Conservation (phyloP, 2,113 vertebrate genomes). For the Gavia stellata region DNA sequence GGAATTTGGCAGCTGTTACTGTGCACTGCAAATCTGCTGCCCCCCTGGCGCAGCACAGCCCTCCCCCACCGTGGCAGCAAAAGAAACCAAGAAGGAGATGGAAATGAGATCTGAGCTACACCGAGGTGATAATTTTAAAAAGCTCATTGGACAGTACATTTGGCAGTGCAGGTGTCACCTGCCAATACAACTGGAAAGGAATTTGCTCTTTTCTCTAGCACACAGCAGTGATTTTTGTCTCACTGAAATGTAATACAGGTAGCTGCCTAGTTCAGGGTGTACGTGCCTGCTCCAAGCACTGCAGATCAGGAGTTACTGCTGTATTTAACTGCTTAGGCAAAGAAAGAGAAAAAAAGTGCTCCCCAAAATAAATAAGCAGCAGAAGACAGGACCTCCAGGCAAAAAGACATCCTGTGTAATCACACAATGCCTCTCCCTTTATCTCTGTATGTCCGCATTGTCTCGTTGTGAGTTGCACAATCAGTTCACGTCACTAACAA, state of each 20-base stretch:
- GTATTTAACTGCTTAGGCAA: not conserved
- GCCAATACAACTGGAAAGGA: not conserved
- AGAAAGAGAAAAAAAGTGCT: not conserved
- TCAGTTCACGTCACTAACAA: not conserved
- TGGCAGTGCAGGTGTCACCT: not conserved
- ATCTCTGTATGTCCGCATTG: not conserved
- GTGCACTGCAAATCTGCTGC: not conserved
- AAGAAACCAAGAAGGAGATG: not conserved
- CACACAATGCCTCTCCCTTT: not conserved
- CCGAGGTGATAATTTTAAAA: not conserved
- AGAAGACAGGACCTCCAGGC: not conserved
- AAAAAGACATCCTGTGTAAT: not conserved
- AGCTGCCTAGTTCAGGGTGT: not conserved
- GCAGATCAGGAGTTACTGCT: not conserved
- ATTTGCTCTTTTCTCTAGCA: not conserved
- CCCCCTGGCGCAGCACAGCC: fast-evolving
- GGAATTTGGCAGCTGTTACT: not conserved
- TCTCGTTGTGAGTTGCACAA: not conserved
- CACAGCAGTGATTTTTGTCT: not conserved
- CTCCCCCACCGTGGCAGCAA: not conserved
- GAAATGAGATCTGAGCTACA: not conserved
- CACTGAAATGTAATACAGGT: not conserved
- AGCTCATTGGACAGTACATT: not conserved
- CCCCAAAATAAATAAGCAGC: not conserved
- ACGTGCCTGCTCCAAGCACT: not conserved